phyloP scores from a whole-genome alignment of 1,140 invertebrate species.

The Zaprionus nigranus region DNA sequence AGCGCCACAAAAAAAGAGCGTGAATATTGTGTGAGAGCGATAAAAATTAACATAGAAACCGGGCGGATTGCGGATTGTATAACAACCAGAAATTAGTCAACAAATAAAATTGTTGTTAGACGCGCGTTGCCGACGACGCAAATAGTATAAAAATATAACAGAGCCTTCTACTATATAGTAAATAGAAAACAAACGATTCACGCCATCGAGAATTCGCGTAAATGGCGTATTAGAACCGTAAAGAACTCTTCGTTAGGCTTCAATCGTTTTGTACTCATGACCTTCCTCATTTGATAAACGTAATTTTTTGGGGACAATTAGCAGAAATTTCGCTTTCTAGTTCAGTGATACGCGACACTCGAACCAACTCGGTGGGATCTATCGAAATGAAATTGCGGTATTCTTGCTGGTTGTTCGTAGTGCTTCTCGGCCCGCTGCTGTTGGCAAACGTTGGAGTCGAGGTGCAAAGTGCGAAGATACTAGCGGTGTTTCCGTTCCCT shows the following conservation, averaged over 20 bases:
- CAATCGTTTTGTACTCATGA: constrained; percentile 17
- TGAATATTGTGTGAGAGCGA: not conserved
- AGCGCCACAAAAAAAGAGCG: not conserved
- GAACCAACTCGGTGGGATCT: constrained; percentile 8
- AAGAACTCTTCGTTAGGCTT: constrained; percentile 33
- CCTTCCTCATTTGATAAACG: constrained; percentile 8
- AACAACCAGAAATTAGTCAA: constrained; percentile 55
- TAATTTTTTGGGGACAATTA: constrained; percentile 17
- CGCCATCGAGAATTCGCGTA: not conserved
- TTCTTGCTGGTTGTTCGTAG: not conserved
- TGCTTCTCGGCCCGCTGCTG: constrained; percentile 18
- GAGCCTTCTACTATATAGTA: constrained; percentile 10
- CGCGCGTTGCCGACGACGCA: constrained; percentile 20
- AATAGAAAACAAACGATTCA: constrained; percentile 21
- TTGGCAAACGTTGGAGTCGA: not conserved
- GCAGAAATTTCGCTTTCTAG: constrained; percentile 1
- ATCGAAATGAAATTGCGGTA: constrained; percentile 14
- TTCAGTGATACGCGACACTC: constrained; percentile 15
- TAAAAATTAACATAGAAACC: not conserved
- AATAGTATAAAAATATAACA: constrained; percentile 3
- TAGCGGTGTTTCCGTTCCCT: constrained; percentile 75
- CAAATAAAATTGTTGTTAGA: constrained; percentile 50
- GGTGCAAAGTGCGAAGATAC: constrained; percentile 57
- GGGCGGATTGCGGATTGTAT: constrained; percentile 31
- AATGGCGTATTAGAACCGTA: not conserved